A percentile compares a stretch with the other conserved stretches of the same genome.
phyloP scores from a whole-genome alignment of 2,888 invertebrate genomes.

The Periphyllus acericola region DNA sequence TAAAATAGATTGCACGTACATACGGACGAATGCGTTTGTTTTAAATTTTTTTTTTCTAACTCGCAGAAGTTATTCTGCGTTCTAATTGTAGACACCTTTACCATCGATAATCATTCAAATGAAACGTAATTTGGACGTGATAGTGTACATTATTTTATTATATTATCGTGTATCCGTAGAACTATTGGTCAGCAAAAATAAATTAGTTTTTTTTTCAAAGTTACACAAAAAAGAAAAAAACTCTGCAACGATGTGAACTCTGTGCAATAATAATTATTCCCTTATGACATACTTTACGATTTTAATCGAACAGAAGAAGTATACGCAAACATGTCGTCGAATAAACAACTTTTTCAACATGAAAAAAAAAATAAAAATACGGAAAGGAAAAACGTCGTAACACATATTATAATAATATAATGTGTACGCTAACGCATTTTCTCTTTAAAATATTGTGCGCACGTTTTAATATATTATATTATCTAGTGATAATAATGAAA shows the following conservation, averaged over 20 bases:
- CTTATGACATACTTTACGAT: constrained; percentile 20
- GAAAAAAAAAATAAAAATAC: background rate
- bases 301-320: background rate
- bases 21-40: background rate
- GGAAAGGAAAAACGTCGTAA: background rate
- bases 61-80: background rate
- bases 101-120: background rate
- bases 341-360: background rate
- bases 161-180: background rate
- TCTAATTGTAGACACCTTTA: constrained; percentile 19
- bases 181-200: constrained; percentile 39
- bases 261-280: constrained; percentile 25
- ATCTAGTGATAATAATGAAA: too few relatives aligned
- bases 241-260: background rate
- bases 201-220: constrained; percentile 20
- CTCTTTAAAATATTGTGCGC: too few relatives aligned
- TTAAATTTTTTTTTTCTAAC: background rate
- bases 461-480: too few relatives aligned
- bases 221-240: background rate
- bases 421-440: too few relatives aligned
- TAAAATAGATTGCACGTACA: background rate
- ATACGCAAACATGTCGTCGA: constrained; percentile 13
- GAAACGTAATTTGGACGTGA: constrained; percentile 20
- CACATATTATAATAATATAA: background rate
- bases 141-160: background rate